phyloP scores from a whole-genome alignment of 2,797 vertebrate genomes.

The Rhincodon typus region DNA sequence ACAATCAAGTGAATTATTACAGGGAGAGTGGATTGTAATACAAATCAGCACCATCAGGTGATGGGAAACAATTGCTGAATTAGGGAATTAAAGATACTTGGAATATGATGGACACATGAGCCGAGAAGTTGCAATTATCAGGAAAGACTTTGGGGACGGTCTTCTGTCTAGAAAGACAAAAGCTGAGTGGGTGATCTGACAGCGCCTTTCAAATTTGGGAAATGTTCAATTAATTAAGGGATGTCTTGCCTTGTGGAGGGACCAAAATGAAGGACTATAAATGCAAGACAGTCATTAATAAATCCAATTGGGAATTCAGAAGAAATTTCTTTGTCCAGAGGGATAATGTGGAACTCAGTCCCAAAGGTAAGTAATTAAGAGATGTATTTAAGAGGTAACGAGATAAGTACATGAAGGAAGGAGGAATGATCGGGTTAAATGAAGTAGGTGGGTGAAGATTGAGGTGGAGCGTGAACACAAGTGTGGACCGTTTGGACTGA shows the following conservation, averaged over 20 bases:
- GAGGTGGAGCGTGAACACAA: background rate
- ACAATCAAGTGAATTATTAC: background rate
- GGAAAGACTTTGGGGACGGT: background rate
- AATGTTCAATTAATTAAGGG: too few species aligned
- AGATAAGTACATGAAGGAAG: background rate
- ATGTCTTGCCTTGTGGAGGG: too few species aligned
- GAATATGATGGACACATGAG: too few species aligned
- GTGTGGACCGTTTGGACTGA: too few species aligned
- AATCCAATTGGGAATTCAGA: background rate
- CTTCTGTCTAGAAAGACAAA: background rate
- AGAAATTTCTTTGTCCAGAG: background rate
- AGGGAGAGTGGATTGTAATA: background rate
- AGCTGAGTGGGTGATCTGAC: background rate
- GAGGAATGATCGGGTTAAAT: background rate
- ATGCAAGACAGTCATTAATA: too few species aligned
- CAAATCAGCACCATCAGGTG: background rate
- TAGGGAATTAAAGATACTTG: background rate
- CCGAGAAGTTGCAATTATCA: background rate
- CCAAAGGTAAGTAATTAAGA: background rate
- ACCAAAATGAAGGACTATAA: too few species aligned
- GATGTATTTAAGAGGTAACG: background rate
- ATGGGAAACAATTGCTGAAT: background rate
- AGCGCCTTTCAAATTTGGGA: background rate
- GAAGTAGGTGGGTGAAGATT: background rate
- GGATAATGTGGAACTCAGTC: background rate